Base-by-base conservation (phyloP, 2,888 invertebrate species). In the Stegophylla sp. region DNA sequence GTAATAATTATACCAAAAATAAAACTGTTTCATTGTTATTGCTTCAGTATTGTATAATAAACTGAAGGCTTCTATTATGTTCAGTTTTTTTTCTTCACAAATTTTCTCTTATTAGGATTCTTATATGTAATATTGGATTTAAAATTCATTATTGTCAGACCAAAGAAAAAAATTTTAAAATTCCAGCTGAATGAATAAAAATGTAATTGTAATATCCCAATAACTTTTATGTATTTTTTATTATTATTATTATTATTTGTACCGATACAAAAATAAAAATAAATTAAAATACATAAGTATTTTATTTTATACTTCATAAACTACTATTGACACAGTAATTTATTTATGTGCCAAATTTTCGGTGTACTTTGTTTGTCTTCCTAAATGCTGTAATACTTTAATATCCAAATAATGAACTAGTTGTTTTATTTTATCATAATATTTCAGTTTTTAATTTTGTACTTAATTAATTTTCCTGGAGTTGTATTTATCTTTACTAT, bases 321-420 rank as follows among this genome's bases (percentile, higher is more conserved):
- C 7, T 34, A 5, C 7, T 7, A 10, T 48, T 2, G n/a, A 63
- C 7, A 48, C 28, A 9, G 10, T 23, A 56, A 23, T 1, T 28
- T 53, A n/a, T 69, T 53, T 34, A 51, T 56, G 59, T 75, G 63
- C 34, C 48, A 64, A 75, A 63, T 61, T 63, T 63, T 48, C 63
- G 63, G 63, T 69, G 20, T 51, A 34, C 5, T 23, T 64, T 17
- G 34, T 63, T 51, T 64, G 23, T 51, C 23, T 63, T 63, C 34
- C 48, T 63, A 34, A 34, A 63, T 34, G 12, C 34, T 20, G 12
- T 23, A n/a, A 28, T 28, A 34, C 10, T 63, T 63, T 48, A 5
- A n/a, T n/a, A n/a, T n/a, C 34, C n/a, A 61, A 26, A 26, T 9
- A 45, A 20, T 34, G 5, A 48, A 28, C 20, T 74, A 74, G 10